Conservation (phyloP, 2,797 vertebrate species). For the Ambastaia sidthimunki region DNA sequence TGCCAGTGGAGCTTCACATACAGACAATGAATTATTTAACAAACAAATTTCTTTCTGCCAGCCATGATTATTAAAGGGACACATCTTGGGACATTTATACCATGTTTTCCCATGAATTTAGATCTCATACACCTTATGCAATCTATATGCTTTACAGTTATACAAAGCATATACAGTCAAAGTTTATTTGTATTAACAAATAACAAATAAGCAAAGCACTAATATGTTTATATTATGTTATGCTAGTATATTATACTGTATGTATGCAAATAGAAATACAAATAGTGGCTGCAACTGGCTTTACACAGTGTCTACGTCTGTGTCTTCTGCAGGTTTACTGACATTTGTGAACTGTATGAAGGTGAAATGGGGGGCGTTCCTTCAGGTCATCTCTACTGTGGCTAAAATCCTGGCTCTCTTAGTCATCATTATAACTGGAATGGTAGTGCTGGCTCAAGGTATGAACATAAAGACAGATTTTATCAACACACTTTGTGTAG, state of each 20-base stretch:
- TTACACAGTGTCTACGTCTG: not conserved
- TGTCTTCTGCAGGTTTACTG: conserved; percentile 72
- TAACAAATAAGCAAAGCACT: too few species aligned
- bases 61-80: too few species aligned
- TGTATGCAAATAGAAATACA: not conserved
- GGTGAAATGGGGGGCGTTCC: conserved; percentile 84
- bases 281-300: not conserved
- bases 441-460: conserved; percentile 82
- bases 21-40: too few species aligned
- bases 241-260: not conserved
- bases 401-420: conserved; percentile 84
- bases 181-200: too few species aligned
- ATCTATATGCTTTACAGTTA: too few species aligned
- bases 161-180: too few species aligned
- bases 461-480: conserved; percentile 25
- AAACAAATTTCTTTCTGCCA: too few species aligned
- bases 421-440: conserved; percentile 80
- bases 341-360: conserved; percentile 84
- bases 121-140: too few species aligned
- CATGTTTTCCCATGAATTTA: too few species aligned
- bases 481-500: too few species aligned
- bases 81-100: too few species aligned
- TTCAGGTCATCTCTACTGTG: conserved; percentile 83
- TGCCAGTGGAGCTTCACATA: too few species aligned
- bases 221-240: not conserved